A percentile compares a stretch with the other conserved stretches of the same genome.
These are phyloP conservation scores for Palloptera scutellata DNA, from an alignment of 2,888 invertebrate genomes.

Conservation along the genomic window DNA sequence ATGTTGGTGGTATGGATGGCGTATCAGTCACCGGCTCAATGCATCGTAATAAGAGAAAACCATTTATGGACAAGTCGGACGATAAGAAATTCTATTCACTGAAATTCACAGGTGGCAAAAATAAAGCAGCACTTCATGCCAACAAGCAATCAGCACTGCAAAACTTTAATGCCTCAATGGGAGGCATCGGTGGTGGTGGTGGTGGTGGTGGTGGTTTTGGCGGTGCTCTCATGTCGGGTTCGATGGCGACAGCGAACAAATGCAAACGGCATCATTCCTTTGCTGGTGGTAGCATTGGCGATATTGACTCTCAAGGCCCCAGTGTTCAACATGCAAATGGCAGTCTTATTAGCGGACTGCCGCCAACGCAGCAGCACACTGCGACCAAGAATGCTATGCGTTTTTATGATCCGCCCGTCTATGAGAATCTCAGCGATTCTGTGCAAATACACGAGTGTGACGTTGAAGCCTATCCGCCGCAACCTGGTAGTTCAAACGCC, in stretches of 20 bases:
- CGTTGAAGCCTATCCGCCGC: slow-evolving; percentile 47
- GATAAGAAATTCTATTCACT: slow-evolving; percentile 63
- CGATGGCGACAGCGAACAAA: slow-evolving; percentile 40
- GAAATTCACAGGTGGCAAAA: slow-evolving; percentile 51
- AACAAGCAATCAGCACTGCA: slow-evolving; percentile 27
- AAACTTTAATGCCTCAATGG: slow-evolving; percentile 41
- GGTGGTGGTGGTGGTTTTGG: slow-evolving; percentile 31
- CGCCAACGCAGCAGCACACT: slow-evolving; percentile 33
- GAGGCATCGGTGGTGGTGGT: slow-evolving; percentile 24
- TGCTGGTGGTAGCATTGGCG: slow-evolving; percentile 61
- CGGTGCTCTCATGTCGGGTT: slow-evolving; percentile 28
- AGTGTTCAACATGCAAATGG: slow-evolving; percentile 28
- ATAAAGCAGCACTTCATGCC: slow-evolving; percentile 10
- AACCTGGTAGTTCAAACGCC: slow-evolving; percentile 29
- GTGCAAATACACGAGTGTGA: slow-evolving; percentile 71
- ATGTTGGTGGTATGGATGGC: slow-evolving; percentile 7
- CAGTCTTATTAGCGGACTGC: slow-evolving; percentile 22
- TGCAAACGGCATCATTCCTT: slow-evolving; percentile 64
- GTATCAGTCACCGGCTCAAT: slow-evolving; percentile 42
- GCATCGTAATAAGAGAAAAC: slow-evolving; percentile 49
- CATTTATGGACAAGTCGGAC: slow-evolving; percentile 47
- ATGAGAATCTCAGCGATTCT: slow-evolving; percentile 74
- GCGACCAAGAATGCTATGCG: slow-evolving; percentile 41
- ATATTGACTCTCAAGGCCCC: slow-evolving; percentile 54
- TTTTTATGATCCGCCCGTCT: slow-evolving; percentile 64